Base-by-base conservation (phyloP, 2,797 vertebrate genomes). In the Syndactyla subalaris region DNA sequence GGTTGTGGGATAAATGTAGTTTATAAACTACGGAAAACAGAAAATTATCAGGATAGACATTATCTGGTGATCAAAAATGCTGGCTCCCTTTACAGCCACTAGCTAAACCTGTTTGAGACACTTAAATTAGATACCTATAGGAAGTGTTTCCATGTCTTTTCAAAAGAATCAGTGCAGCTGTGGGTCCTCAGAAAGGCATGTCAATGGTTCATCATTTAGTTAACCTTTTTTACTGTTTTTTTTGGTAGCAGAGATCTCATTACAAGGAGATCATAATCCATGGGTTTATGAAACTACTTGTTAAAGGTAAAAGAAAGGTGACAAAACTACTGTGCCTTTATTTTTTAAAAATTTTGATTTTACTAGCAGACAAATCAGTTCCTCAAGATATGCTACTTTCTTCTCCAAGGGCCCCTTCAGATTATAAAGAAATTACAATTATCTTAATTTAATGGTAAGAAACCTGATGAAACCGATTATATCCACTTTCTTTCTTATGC, bases 381-480 rank as follows among this genome's bases (percentile, higher is more conserved):
- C 10, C 26, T 76, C 0, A 0, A 58, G 10, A 49, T 63, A 59
- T 2, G 8, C 23, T 70, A 19, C 14, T 73, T 94, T 88, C 70
- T 95, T 77, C 72, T 89, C 41, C 65, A 65, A 78, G 12, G 36
- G 20, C 6, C 54, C 18, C 36, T 84, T 62, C 63, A 90, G 52
- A 88, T 76, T 72, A 55, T 39, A 85, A 78, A 85, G 39, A 72
- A 84, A 36, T 0, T 0, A 62, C 0, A 1, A 66, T 63, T 67
- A 24, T 54, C 36, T 92, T 66, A 90, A 65, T 73, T 78, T 93
- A 84, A 78, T 75, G 29, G 17, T 72, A 68, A 89, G n/a, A 83
- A 93, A 72, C 19, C 32, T 66, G 43, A 43, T 93, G 70, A 88
- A 91, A 71, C 11, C 51, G n/a, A 83, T 95, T 77, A 86, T 72